Evolutionary conservation across 2,797 vertebrate species (phyloP).

Genomic region (Agapornis canus): DNA sequence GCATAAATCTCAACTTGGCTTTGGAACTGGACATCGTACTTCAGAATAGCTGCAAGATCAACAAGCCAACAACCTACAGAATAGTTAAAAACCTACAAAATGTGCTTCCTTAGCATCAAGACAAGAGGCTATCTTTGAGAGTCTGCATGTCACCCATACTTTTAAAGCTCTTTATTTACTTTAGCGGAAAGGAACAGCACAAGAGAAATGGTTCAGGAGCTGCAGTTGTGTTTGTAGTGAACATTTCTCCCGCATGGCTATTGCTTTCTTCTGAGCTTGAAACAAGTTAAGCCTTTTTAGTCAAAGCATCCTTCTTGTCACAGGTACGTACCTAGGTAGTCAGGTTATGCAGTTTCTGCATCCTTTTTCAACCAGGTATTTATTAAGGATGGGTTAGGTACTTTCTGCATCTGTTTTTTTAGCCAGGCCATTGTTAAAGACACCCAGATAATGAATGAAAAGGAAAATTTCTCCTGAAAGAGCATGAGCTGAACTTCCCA

Average conservation of each 20-base stretch:
- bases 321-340: neutral
- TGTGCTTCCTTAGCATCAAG: neutral
- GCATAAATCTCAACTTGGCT: slow-evolving; percentile 31
- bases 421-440: neutral
- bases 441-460: neutral
- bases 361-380: neutral
- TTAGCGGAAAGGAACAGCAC: neutral
- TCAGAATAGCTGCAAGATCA: neutral
- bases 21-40: slow-evolving; percentile 8
- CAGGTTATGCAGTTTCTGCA: neutral
- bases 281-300: neutral
- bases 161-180: neutral
- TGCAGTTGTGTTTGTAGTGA: neutral
- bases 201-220: neutral
- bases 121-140: neutral
- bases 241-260: neutral
- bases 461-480: neutral
- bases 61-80: neutral
- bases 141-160: neutral
- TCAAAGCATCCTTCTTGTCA: neutral
- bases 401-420: neutral
- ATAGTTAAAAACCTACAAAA: neutral
- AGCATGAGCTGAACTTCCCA: neutral
- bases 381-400: neutral
- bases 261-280: neutral